Evolutionary conservation across 2,888 invertebrate species (phyloP).

Genomic region (Chymomyza procnemis): DNA sequence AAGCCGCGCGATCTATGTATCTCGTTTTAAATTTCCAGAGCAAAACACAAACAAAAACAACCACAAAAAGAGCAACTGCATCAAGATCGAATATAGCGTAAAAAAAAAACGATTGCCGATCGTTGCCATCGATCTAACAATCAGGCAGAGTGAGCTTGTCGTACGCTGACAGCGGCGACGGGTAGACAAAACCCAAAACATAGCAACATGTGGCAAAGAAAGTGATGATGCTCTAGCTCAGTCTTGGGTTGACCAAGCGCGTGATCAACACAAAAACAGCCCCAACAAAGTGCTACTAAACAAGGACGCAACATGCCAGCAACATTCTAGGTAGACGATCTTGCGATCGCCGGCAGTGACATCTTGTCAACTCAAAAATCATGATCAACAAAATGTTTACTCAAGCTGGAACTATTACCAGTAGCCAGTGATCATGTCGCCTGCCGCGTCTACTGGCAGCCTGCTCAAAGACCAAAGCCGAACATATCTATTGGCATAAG

Average conservation of each 20-base stretch:
- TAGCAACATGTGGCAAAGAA: constrained; percentile 14
- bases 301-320: constrained; percentile 67
- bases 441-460: background rate
- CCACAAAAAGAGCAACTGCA: background rate
- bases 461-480: constrained; percentile 32
- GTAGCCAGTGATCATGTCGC: background rate
- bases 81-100: background rate
- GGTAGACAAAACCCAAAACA: constrained; percentile 23
- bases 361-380: constrained; percentile 73
- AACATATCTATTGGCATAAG: constrained; percentile 62
- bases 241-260: background rate
- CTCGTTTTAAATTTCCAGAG: constrained; percentile 52
- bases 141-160: constrained; percentile 13
- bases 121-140: constrained; percentile 41
- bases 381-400: constrained; percentile 67
- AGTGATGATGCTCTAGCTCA: constrained; percentile 4
- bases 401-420: background rate
- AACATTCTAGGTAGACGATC: constrained; percentile 53
- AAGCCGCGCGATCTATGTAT: constrained; percentile 58
- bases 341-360: constrained; percentile 62
- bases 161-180: constrained; percentile 40
- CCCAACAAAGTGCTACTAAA: constrained; percentile 59
- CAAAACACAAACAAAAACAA: background rate
- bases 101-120: constrained; percentile 29
- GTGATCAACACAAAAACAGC: constrained; percentile 1